Conservation (phyloP, 2,113 vertebrate species). For the Sturnira hondurensis region DNA sequence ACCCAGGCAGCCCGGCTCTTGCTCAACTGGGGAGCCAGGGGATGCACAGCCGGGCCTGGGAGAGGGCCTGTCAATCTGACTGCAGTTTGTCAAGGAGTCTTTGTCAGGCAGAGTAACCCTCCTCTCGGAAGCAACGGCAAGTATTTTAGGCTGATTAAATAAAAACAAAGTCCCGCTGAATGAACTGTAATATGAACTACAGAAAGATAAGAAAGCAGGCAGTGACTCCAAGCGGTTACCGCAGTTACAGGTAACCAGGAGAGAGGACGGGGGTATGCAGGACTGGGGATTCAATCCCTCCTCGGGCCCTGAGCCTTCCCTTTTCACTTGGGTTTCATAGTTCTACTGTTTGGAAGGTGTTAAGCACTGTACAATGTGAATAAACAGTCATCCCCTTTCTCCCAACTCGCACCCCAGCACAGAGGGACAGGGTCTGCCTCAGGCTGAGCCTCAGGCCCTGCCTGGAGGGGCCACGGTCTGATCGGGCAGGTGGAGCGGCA, state of each 20-base stretch:
- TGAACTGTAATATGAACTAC: background rate
- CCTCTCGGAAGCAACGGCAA: background rate
- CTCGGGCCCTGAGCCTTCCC: background rate
- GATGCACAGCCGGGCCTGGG: background rate
- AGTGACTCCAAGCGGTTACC: background rate
- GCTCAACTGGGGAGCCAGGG: background rate
- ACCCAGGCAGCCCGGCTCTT: background rate
- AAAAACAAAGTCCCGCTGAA: background rate
- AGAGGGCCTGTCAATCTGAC: background rate
- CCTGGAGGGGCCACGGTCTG: rapidly evolving
- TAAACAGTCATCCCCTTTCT: background rate
- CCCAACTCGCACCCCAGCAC: rapidly evolving
- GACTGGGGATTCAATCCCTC: background rate
- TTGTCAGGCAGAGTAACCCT: background rate
- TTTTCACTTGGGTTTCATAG: background rate
- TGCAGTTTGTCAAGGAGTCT: background rate
- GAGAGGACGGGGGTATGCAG: rapidly evolving
- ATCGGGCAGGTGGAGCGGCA: background rate
- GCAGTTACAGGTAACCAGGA: background rate
- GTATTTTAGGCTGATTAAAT: background rate
- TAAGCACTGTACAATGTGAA: background rate
- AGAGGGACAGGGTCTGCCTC: background rate
- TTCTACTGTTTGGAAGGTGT: background rate
- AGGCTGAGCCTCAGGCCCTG: background rate
- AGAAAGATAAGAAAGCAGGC: background rate